Conservation (phyloP, 2,113 vertebrate genomes). For the Clarias gariepinus region DNA sequence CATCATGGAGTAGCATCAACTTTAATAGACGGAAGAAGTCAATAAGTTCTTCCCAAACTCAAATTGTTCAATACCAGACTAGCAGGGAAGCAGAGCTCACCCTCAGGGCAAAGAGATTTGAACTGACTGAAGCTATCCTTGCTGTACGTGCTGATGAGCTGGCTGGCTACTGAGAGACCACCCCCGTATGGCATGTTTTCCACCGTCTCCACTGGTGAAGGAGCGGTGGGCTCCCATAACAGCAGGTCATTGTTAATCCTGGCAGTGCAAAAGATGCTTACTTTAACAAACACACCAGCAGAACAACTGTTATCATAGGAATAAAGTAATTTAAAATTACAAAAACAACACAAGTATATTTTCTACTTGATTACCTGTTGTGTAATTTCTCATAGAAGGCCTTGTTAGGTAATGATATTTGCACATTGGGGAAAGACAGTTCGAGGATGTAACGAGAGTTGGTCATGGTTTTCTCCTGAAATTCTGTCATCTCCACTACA, state of each 20-base stretch:
- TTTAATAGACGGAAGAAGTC: neutral
- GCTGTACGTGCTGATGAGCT: conserved; percentile 91
- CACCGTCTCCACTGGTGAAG: conserved; percentile 95
- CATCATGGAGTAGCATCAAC: neutral
- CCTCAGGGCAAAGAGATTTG: conserved; percentile 86
- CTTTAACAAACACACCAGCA: neutral
- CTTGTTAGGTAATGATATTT: conserved; percentile 85
- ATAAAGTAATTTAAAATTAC: neutral
- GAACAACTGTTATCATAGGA: neutral
- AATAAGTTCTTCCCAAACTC: neutral
- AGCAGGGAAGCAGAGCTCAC: conserved; percentile 65
- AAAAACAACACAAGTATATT: neutral
- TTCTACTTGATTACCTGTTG: conserved; percentile 78
- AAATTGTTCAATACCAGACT: neutral
- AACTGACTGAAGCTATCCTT: conserved; percentile 93
- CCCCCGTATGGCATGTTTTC: conserved; percentile 93
- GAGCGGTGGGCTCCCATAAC: conserved; percentile 96
- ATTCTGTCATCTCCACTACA: conserved; percentile 89
- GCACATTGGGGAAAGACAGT: conserved; percentile 84
- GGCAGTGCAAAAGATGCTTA: conserved; percentile 54
- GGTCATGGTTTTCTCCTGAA: conserved; percentile 95
- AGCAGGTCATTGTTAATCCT: conserved; percentile 96
- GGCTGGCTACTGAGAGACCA: conserved; percentile 95
- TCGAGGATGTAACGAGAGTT: conserved; percentile 93
- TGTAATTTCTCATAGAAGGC: conserved; percentile 94